Evolutionary conservation across 2,797 vertebrate species (phyloP), one percentile per base, ranked within the genome.

Genomic region (Knipowitschia caucasica): DNA sequence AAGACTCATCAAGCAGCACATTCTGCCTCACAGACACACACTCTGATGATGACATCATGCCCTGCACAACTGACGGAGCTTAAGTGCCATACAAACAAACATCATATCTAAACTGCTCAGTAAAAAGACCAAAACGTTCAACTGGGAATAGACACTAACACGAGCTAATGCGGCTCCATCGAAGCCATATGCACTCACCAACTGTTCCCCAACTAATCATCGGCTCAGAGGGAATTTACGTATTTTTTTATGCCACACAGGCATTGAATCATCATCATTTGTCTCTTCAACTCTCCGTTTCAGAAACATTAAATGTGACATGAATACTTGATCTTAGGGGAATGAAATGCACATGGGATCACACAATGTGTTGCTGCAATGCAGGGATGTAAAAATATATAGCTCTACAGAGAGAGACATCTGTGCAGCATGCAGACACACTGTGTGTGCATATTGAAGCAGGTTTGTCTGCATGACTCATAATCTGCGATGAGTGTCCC

Each of bases 151-250:
- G 64, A 75, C 40, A 53, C 77, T 68, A 73, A 74, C 60, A 56
- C 45, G 73, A 70, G 21, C 70, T 74, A 61, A 56, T 57, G 70
- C 10, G 2, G 73, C 57, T 78, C 70, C 68, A 70, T 73, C 73
- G 49, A 66, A 72, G 76, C 73, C 66, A 77, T 67, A 73, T 70
- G 69, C 61, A 30, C 73, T 75, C 73, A 51, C 75, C 73, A 82
- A 81, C 77, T 84, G 77, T 72, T 81, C 56, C 59, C 53, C 62
- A 47, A 59, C 70, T 77, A 68, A 80, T 80, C 68, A 60, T 52
- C 58, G 64, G 59, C 70, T 76, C 57, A 52, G 46, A 71, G 51
- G 69, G 59, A 78, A 75, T 72, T 67, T 60, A n/a, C n/a, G n/a
- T n/a, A 53, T 65, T 49, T 18, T 49, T 77, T 74, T 76, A 75